Evolutionary conservation across 2,113 vertebrate genomes (phyloP).

Genomic region (Oncorhynchus nerka): DNA sequence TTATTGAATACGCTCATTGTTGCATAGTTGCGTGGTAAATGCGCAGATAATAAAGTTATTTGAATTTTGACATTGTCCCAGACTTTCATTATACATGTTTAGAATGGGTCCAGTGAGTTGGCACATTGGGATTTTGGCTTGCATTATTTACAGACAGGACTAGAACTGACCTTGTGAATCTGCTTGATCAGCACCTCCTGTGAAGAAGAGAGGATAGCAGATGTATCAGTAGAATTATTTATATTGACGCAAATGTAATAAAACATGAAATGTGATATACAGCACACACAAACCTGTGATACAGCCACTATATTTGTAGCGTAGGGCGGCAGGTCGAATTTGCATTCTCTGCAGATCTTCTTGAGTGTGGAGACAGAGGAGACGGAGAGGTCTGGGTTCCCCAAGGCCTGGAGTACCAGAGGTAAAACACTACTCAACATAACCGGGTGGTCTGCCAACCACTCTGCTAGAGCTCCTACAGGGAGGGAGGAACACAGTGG

Average conservation of each 20-base stretch:
- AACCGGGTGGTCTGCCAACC: conserved; percentile 96
- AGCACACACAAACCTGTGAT: conserved; percentile 81
- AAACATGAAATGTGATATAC: background rate
- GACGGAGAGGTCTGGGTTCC: conserved; percentile 96
- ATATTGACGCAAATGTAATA: too few relatives aligned
- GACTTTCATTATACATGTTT: too few relatives aligned
- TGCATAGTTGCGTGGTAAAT: too few relatives aligned
- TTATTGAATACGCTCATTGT: too few relatives aligned
- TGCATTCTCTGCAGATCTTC: conserved; percentile 98
- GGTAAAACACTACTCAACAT: conserved; percentile 98
- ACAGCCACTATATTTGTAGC: conserved; percentile 97
- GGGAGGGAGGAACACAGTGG: conserved; percentile 53
- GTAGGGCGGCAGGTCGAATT: conserved; percentile 93
- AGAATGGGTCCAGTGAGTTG: too few relatives aligned
- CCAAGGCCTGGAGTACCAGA: conserved; percentile 92
- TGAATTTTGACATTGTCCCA: too few relatives aligned
- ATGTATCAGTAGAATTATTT: background rate
- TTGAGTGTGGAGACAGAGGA: conserved; percentile 98
- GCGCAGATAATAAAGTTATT: too few relatives aligned
- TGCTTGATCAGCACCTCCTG: conserved; percentile 99
- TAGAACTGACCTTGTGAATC: conserved; percentile 92
- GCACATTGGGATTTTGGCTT: too few relatives aligned
- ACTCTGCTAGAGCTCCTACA: conserved; percentile 92
- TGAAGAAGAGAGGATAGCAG: conserved; percentile 19
- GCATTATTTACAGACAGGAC: background rate